These are phyloP conservation scores for Nineta flava DNA, from an alignment of 2,888 invertebrate species.

Conservation along the genomic window DNA sequence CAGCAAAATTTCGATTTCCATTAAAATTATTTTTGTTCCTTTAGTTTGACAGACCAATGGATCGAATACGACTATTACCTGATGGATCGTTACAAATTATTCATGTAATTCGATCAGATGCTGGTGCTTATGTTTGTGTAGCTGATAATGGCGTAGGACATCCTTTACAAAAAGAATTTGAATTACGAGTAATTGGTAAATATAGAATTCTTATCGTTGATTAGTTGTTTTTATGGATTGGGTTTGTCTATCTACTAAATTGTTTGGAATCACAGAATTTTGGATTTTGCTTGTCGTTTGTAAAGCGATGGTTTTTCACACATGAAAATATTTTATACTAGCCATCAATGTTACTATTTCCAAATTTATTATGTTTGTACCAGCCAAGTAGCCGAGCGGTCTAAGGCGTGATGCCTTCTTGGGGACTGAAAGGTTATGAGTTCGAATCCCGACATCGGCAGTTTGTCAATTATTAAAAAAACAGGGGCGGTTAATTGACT, in stretches of 20 bases:
- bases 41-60: constrained; percentile 59
- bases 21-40: background rate
- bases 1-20: background rate
- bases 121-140: constrained; percentile 71
- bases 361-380: no score
- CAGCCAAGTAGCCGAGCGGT: no score
- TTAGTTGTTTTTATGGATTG: background rate
- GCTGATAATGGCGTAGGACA: constrained; percentile 65
- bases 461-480: no score
- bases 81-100: constrained; percentile 73
- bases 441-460: no score
- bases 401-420: no score
- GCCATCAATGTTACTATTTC: no score
- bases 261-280: background rate
- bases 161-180: constrained; percentile 50
- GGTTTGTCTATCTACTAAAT: no score
- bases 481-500: no score
- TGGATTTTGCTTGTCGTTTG: background rate
- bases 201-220: constrained; percentile 16
- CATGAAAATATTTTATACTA: no score
- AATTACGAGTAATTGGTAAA: constrained; percentile 56
- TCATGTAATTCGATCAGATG: constrained; percentile 61
- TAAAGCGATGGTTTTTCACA: no score
- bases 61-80: constrained; percentile 51
- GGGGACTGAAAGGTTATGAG: no score